These are phyloP conservation scores for Elanus axillaris DNA, from an alignment of 2,113 vertebrate genomes.

Conservation along the genomic window DNA sequence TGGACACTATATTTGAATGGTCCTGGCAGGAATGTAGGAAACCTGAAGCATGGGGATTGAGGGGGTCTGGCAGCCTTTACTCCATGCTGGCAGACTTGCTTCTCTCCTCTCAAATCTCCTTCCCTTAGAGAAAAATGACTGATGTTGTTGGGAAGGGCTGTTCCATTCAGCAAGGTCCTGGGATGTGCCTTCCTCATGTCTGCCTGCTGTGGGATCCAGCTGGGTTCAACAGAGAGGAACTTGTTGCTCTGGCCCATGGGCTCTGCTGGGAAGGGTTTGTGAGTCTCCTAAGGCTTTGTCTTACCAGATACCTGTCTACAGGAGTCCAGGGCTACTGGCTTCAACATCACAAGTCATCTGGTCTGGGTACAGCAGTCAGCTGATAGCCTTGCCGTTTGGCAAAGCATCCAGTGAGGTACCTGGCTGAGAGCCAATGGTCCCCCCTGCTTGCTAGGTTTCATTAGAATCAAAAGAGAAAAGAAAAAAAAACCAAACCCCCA, in stretches of 20 bases:
- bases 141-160: not conserved
- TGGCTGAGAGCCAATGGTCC: not conserved
- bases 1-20: not conserved
- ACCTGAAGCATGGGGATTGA: accelerated
- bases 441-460: not conserved
- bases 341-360: not conserved
- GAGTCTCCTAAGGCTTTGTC: not conserved
- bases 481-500: too few relatives aligned
- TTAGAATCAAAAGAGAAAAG: not conserved
- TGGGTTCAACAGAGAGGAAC: not conserved
- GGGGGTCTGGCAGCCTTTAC: not conserved
- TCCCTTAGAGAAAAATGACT: not conserved
- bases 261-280: not conserved
- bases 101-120: not conserved
- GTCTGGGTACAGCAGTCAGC: not conserved
- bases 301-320: not conserved
- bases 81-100: not conserved
- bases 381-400: accelerated
- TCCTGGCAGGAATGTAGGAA: not conserved
- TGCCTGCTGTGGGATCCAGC: not conserved
- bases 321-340: not conserved
- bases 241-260: not conserved
- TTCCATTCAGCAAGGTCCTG: not conserved
- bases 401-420: not conserved
- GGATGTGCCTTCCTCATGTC: not conserved